Evolutionary conservation across 2,888 invertebrate species (phyloP), one percentile per base, ranked within the genome.

Genomic region (Perizoma affinitatum): DNA sequence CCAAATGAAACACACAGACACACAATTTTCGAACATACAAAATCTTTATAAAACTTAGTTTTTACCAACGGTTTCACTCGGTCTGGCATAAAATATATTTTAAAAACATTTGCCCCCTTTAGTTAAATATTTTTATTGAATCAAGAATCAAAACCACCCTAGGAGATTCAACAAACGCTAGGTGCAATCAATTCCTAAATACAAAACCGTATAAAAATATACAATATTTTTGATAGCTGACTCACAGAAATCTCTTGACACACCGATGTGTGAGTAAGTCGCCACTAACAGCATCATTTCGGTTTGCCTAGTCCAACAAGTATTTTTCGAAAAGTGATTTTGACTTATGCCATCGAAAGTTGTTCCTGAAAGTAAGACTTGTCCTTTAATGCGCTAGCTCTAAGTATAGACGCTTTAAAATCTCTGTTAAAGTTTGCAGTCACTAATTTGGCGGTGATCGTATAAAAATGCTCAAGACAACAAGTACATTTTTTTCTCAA

Each of bases 1-100:
- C 8, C 0, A 69, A 80, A 76, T 74, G 63, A 82, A 81, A 79
- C n/a, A 71, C 65, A 41, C 54, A 54, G 40, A 52, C 78, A 70
- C 84, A 86, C 72, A 78, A 75, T 75, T 75, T 76, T 75, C 67
- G 76, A 78, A 79, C 69, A 77, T 82, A 82, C 70, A n/a, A n/a
- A n/a, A 62, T 82, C 72, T 83, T 76, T 79, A 80, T 81, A 80
- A 79, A 79, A 80, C 70, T 70, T 75, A 64, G 71, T 79, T 76
- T 74, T 74, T 76, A 74, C 67, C 63, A 57, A 69, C 70, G 67
- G 62, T 64, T 63, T 72, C 72, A 71, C 71, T 72, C 69, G 48
- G 48, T 41, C 36, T 44, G 42, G 40, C 10, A 4, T 44, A 0
- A 6, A 6, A 0, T 44, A 6, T 2, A 11, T 10, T 11, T 44